Conservation (phyloP, 2,797 vertebrate species). For the Trachurus trachurus region DNA sequence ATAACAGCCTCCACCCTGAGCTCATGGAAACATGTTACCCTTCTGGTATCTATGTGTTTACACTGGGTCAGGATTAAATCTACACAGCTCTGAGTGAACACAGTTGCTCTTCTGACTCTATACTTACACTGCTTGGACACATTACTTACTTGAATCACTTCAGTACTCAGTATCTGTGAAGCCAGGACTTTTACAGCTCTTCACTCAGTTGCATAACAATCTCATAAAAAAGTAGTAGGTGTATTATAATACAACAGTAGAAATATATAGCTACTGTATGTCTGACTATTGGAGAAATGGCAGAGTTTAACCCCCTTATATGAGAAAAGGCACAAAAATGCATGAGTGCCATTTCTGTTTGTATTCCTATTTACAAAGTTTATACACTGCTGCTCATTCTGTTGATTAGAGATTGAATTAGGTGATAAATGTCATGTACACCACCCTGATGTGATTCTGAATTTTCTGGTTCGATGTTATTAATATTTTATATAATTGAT, state of each 20-base stretch:
- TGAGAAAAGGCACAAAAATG: not conserved
- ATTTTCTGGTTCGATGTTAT: slow-evolving; percentile 1
- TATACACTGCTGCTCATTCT: no score
- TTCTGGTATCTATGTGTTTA: slow-evolving; percentile 29
- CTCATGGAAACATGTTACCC: slow-evolving; percentile 49
- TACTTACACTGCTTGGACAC: slow-evolving; percentile 5
- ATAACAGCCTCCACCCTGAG: slow-evolving; percentile 41
- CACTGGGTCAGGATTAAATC: slow-evolving; percentile 18
- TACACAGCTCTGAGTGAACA: slow-evolving; percentile 15
- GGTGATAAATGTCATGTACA: not conserved
- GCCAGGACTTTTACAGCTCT: slow-evolving; percentile 1
- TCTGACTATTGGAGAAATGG: not conserved
- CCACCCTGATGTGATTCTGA: not conserved
- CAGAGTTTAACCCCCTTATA: not conserved
- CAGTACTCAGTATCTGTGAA: not conserved
- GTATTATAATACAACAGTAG: slow-evolving; percentile 8
- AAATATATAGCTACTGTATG: not conserved
- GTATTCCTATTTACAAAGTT: no score
- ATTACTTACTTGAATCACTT: slow-evolving; percentile 21
- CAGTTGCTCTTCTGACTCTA: slow-evolving; percentile 2
- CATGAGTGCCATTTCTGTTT: not conserved
- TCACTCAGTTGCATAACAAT: slow-evolving; percentile 5
- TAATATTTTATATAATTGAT: not conserved
- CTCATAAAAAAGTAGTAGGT: not conserved
- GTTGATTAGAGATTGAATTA: not conserved